phyloP scores from a whole-genome alignment of 2,797 vertebrate genomes.

The Cyclura pinguis region DNA sequence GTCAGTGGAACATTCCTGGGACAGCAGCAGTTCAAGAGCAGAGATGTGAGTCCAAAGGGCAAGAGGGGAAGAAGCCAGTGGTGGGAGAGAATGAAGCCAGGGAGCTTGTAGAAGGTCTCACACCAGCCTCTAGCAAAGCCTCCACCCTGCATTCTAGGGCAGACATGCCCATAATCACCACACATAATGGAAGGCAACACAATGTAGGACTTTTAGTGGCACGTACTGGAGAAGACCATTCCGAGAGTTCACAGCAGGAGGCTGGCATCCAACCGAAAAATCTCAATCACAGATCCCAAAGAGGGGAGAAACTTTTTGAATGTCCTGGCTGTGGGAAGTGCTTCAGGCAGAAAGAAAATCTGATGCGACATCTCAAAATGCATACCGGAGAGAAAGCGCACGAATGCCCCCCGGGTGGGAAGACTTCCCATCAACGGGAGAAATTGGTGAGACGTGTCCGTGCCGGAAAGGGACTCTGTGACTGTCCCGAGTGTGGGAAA shows the following conservation, averaged over 20 bases:
- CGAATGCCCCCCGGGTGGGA: not conserved
- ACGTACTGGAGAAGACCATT: not conserved
- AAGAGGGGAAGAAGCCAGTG: not conserved
- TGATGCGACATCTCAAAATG: not conserved
- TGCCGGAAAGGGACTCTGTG: not conserved
- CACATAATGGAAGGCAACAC: not conserved
- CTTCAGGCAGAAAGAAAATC: constrained; percentile 21
- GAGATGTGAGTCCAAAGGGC: not conserved
- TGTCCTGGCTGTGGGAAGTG: constrained; percentile 43
- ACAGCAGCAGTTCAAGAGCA: not conserved
- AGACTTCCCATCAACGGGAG: not conserved
- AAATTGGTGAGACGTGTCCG: not conserved
- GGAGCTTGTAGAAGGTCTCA: not conserved
- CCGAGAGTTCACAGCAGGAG: not conserved
- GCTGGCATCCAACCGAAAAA: not conserved
- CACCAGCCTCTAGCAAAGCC: not conserved
- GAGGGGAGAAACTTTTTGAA: constrained; percentile 42
- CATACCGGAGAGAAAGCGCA: not conserved
- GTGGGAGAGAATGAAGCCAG: not conserved
- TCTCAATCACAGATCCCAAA: not conserved
- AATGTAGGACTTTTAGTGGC: not conserved
- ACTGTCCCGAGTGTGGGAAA: constrained; percentile 27
- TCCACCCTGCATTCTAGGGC: not conserved
- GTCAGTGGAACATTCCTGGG: not conserved
- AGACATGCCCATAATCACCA: not conserved